These are phyloP conservation scores for Perca flavescens DNA, from an alignment of 2,113 vertebrate genomes.

Conservation along the genomic window DNA sequence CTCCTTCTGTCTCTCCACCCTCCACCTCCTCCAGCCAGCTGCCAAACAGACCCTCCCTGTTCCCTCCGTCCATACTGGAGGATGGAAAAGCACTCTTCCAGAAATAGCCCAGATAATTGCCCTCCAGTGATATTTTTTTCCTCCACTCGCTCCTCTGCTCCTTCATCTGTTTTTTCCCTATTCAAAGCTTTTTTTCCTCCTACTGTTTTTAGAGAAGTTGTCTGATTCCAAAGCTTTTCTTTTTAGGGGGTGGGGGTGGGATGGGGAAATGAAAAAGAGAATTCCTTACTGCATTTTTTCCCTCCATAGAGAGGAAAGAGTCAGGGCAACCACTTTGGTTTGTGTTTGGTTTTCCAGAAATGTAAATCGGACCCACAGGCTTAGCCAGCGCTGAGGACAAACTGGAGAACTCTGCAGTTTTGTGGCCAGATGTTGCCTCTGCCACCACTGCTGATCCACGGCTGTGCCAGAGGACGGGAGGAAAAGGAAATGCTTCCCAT, in stretches of 20 bases:
- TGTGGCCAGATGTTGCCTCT: slow-evolving; percentile 48
- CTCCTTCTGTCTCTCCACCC: slow-evolving; percentile 8
- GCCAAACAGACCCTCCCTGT: slow-evolving; percentile 76
- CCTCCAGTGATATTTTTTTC: slow-evolving; percentile 71
- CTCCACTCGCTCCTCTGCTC: slow-evolving; percentile 21
- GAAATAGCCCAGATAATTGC: slow-evolving; percentile 82
- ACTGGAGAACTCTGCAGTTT: slow-evolving; percentile 54
- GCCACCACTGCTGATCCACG: not conserved
- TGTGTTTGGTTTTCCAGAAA: slow-evolving; percentile 69
- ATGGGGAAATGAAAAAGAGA: slow-evolving; percentile 28
- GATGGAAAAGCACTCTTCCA: slow-evolving; percentile 78
- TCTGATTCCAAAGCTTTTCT: slow-evolving; percentile 43
- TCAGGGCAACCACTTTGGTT: slow-evolving; percentile 37
- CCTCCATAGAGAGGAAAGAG: not conserved
- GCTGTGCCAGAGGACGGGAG: not conserved
- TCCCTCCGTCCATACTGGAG: slow-evolving; percentile 65
- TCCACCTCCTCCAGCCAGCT: slow-evolving; percentile 58
- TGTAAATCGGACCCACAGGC: slow-evolving; percentile 55
- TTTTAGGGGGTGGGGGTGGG: not conserved
- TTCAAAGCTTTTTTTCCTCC: slow-evolving; percentile 28
- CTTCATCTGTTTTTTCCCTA: slow-evolving; percentile 52
- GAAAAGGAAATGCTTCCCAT: slow-evolving; percentile 15
- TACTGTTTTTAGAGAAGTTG: slow-evolving; percentile 38
- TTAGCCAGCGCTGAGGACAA: not conserved
- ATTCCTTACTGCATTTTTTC: slow-evolving; percentile 56